Evolutionary conservation across 2,888 invertebrate genomes (phyloP).

Genomic region (Thera obeliscata): DNA sequence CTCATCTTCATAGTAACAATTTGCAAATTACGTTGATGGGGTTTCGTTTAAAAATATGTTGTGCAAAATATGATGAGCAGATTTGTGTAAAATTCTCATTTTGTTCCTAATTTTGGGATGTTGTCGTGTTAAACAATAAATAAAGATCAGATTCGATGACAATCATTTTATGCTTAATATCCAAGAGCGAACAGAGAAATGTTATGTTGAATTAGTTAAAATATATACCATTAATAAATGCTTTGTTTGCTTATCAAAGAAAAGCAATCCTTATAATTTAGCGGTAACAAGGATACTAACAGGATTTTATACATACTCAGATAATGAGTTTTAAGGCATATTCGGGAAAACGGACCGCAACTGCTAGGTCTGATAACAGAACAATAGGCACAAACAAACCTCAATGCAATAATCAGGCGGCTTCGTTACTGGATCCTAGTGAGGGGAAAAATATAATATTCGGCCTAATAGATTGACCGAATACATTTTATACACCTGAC

Average conservation of each 20-base stretch:
- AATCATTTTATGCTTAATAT: no score
- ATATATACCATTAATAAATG: no score
- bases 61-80: background rate
- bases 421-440: conserved; percentile 52
- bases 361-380: conserved; percentile 46
- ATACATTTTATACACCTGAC: background rate
- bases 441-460: conserved; percentile 1
- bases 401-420: conserved; percentile 55
- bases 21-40: conserved; percentile 46
- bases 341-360: conserved; percentile 47
- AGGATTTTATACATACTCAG: conserved; percentile 26
- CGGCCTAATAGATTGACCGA: conserved; percentile 2
- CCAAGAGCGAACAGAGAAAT: no score
- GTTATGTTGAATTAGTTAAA: no score
- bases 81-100: background rate
- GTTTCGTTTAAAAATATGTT: background rate
- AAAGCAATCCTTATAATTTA: conserved; percentile 18
- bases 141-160: background rate
- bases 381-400: conserved; percentile 51
- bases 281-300: conserved; percentile 14
- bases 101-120: background rate
- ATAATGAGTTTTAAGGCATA: conserved; percentile 37
- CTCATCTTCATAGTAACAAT: conserved; percentile 60
- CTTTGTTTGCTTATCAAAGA: conserved; percentile 8
- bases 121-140: background rate